phyloP scores from a whole-genome alignment of 2,888 invertebrate species.

The Agrilus mali region DNA sequence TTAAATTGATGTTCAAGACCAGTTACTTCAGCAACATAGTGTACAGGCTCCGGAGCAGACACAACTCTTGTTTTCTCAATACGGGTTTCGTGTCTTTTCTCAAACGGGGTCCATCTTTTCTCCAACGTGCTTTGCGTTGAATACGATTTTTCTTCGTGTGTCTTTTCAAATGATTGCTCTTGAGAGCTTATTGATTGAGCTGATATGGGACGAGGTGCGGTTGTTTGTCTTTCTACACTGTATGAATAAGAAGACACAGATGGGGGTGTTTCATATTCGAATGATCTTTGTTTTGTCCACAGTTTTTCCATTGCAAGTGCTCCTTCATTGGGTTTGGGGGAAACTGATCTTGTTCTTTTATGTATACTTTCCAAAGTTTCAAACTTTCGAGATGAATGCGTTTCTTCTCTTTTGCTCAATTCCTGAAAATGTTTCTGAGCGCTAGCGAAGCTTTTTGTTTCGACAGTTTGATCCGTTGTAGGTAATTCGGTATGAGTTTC shows the following conservation, averaged over 20 bases:
- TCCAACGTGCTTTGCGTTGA: slow-evolving; percentile 29
- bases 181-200: slow-evolving; percentile 35
- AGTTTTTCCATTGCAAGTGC: slow-evolving; percentile 55
- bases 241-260: slow-evolving; percentile 13
- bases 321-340: slow-evolving; percentile 48
- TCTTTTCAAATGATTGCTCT: slow-evolving; percentile 30
- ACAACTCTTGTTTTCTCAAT: slow-evolving; percentile 19
- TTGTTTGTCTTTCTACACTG: slow-evolving; percentile 14
- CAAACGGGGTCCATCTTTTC: slow-evolving; percentile 28
- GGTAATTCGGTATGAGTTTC: slow-evolving; percentile 36
- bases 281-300: slow-evolving; percentile 37
- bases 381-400: slow-evolving; percentile 4
- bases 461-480: slow-evolving; percentile 28
- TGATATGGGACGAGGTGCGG: slow-evolving; percentile 27
- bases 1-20: slow-evolving; percentile 20
- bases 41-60: slow-evolving; percentile 14
- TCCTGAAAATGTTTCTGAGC: neutral
- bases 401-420: slow-evolving; percentile 25
- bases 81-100: slow-evolving; percentile 17
- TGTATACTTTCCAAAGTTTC: slow-evolving; percentile 1
- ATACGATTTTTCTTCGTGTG: slow-evolving; percentile 27
- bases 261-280: slow-evolving; percentile 21
- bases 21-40: slow-evolving; percentile 34
- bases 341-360: slow-evolving; percentile 24
- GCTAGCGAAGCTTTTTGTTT: neutral